Evolutionary conservation across 2,113 vertebrate species (phyloP), one percentile per base, ranked within the genome.

Genomic region (Lasiurus cinereus): DNA sequence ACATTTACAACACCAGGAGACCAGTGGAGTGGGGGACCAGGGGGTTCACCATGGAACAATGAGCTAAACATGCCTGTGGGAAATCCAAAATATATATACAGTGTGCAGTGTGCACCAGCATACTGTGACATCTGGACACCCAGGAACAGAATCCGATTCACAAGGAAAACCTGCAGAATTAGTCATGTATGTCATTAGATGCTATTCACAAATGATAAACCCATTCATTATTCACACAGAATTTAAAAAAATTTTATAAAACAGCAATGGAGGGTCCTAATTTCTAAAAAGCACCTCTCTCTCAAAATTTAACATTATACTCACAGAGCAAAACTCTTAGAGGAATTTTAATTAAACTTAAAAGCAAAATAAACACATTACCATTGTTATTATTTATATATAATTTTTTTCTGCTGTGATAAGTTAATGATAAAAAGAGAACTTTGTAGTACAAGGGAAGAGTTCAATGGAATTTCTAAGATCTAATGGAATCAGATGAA

Each of bases 331-430:
- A 76, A 94, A 88, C 29, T 73, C 73, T 73, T 54, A 36, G 33
- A 64, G 43, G 14, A 14, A 66, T 82, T 82, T 70, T 73, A 89
- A 85, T 78, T 85, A 79, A 95, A 76, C 46, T 50, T 91, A 72
- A 91, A 96, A 70, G 33, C 15, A 80, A 96, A 86, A 59, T 64
- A 86, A 87, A 64, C 62, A 82, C 36, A 74, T 50, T 43, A 29
- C 6, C 33, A 12, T 16, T 64, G n/a, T 29, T 74, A 43, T 76
- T 67, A 59, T 88, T 43, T 78, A 86, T 29, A 66, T 10, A 90
- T 27, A 31, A 13, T 29, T 82, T 59, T 88, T 66, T 87, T 29
- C 88, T 96, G 13, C 33, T 43, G 22, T 64, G 50, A 8, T 66
- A 85, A 80, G 21, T 56, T 84, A 70, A 87, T 85, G 66, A 67